A percentile compares a stretch with the other conserved stretches of the same genome.
These are phyloP conservation scores for Furcula furcula DNA, from an alignment of 2,888 invertebrate genomes.

Conservation along the genomic window DNA sequence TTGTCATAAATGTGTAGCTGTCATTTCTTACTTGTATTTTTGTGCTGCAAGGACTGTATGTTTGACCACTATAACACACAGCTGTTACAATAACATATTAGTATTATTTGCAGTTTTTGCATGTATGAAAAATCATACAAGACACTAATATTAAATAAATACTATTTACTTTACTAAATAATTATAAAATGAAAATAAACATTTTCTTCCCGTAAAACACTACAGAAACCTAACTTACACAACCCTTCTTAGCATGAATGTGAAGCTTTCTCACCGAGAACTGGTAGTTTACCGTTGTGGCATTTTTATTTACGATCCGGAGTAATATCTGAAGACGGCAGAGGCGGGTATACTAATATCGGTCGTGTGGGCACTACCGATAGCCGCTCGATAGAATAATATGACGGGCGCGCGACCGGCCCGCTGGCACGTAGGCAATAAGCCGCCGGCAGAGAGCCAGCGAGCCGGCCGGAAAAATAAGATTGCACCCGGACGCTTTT, in stretches of 20 bases:
- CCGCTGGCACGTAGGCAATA: slow-evolving; percentile 79
- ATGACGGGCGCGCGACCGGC: slow-evolving; percentile 70
- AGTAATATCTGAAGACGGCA: slow-evolving; percentile 75
- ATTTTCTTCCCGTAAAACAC: too few relatives aligned
- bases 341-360: slow-evolving; percentile 73
- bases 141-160: too few relatives aligned
- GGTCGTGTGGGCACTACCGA: slow-evolving; percentile 69
- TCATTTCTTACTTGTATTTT: slow-evolving; percentile 21
- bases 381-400: slow-evolving; percentile 79
- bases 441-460: slow-evolving; percentile 72
- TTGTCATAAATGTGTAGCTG: slow-evolving; percentile 38
- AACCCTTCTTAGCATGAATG: slow-evolving; percentile 52
- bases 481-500: slow-evolving; percentile 62
- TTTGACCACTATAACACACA: too few relatives aligned
- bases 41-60: not conserved
- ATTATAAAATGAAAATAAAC: too few relatives aligned
- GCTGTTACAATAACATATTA: too few relatives aligned
- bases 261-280: slow-evolving; percentile 38
- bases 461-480: slow-evolving; percentile 71
- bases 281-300: slow-evolving; percentile 45
- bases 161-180: too few relatives aligned
- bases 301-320: slow-evolving; percentile 73
- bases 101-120: too few relatives aligned
- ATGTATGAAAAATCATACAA: too few relatives aligned
- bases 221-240: too few relatives aligned